These are phyloP conservation scores for Furnarius figulus DNA, from an alignment of 2,113 vertebrate genomes.

Conservation along the genomic window DNA sequence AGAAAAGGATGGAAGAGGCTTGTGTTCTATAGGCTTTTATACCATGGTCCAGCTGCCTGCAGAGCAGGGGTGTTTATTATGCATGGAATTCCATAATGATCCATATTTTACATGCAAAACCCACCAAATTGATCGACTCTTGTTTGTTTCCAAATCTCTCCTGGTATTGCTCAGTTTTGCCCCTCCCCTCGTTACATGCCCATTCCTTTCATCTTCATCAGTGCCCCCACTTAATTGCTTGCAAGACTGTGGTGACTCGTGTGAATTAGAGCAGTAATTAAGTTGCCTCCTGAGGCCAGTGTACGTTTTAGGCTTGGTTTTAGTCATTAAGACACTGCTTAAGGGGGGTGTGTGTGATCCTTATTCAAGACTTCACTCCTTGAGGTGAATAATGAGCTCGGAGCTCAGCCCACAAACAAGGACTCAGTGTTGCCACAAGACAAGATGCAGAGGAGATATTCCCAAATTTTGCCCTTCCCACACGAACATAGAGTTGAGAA, in stretches of 20 bases:
- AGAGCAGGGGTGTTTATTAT: not conserved
- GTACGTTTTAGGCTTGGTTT: not conserved
- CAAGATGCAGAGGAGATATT: not conserved
- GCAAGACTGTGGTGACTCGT: not conserved
- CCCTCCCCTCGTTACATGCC: not conserved
- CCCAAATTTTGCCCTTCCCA: not conserved
- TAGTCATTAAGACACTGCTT: not conserved
- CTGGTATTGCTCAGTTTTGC: not conserved
- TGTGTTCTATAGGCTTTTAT: constrained; percentile 4
- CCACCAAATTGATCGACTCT: not conserved
- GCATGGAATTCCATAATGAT: not conserved
- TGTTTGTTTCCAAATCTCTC: not conserved
- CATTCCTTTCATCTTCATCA: constrained; percentile 22
- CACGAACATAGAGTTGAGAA: not conserved
- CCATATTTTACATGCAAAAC: not conserved
- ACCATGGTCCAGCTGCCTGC: not conserved
- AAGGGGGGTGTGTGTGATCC: not conserved
- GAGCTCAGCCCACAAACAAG: not conserved
- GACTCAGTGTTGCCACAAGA: not conserved
- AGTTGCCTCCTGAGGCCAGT: not conserved
- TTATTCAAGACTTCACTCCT: not conserved
- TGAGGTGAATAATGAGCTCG: not conserved
- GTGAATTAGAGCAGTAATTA: not conserved
- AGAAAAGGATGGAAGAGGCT: not conserved
- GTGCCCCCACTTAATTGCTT: not conserved